Conservation (phyloP, 2,888 invertebrate genomes). For the Brachypalpus laphriformis region DNA sequence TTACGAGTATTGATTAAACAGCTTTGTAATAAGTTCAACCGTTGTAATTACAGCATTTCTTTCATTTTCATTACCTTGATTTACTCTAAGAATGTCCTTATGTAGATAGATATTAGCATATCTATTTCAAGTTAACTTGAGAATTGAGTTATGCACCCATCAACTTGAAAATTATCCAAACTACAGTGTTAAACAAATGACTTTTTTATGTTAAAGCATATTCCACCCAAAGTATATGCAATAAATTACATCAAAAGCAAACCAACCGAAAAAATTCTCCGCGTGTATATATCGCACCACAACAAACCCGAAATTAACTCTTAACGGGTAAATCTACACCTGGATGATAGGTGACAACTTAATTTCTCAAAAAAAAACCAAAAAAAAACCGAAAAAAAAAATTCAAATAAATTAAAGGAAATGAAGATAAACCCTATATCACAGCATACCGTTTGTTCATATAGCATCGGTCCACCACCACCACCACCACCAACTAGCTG, state of each 20-base stretch:
- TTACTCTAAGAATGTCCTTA: too few relatives aligned
- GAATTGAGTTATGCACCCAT: slow-evolving; percentile 47
- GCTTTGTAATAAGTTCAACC: too few relatives aligned
- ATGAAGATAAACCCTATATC: slow-evolving; percentile 65
- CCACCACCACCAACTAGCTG: slow-evolving; percentile 36
- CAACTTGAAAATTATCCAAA: slow-evolving; percentile 42
- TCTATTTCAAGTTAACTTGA: not conserved
- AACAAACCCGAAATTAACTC: slow-evolving; percentile 57
- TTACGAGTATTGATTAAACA: too few relatives aligned
- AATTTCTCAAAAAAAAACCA: slow-evolving; percentile 47
- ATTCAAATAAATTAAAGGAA: slow-evolving; percentile 59
- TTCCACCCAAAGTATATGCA: slow-evolving; percentile 49
- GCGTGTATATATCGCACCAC: slow-evolving; percentile 16
- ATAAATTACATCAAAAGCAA: slow-evolving; percentile 61
- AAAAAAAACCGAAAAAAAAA: slow-evolving; percentile 33
- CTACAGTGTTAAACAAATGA: slow-evolving; percentile 57
- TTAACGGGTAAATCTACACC: slow-evolving; percentile 69
- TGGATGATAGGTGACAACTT: slow-evolving; percentile 70
- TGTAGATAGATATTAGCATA: too few relatives aligned
- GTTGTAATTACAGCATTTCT: too few relatives aligned
- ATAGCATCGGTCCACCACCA: slow-evolving; percentile 37
- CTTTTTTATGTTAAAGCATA: slow-evolving; percentile 66
- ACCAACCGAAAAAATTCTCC: slow-evolving; percentile 21
- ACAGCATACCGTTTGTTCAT: slow-evolving; percentile 59
- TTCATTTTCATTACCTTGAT: too few relatives aligned